Conservation (phyloP, 2,113 vertebrate species). For the Phalacrocorax pelagicus region DNA sequence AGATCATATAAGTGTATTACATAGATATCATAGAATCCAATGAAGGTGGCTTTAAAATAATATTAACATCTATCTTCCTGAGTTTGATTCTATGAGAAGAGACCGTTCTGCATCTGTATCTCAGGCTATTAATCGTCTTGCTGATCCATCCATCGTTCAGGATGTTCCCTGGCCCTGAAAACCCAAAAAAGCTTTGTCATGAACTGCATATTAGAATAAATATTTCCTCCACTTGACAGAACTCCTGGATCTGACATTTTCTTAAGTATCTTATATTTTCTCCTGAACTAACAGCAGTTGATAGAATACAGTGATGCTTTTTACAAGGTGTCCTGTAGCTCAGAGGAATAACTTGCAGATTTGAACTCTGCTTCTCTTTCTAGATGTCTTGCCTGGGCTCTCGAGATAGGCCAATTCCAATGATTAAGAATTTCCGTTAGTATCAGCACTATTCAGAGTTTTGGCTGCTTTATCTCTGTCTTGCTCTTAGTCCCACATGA, state of each 20-base stretch:
- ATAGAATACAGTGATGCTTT: background rate
- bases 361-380: background rate
- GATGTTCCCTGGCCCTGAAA: background rate
- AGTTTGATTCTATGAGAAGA: background rate
- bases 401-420: background rate
- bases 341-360: background rate
- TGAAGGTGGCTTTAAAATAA: conserved; percentile 9
- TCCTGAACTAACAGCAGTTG: conserved; percentile 30
- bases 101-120: background rate
- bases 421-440: conserved; percentile 25
- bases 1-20: background rate
- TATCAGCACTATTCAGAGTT: conserved; percentile 35
- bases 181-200: background rate
- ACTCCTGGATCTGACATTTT: background rate
- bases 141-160: background rate
- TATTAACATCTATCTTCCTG: conserved; percentile 10
- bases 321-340: background rate
- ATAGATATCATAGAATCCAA: background rate
- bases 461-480: conserved; percentile 38
- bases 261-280: background rate
- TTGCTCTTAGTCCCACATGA: conserved; percentile 32
- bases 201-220: background rate
- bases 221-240: conserved; percentile 9
- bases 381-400: background rate
- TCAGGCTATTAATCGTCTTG: conserved; percentile 20